Evolutionary conservation across 2,113 vertebrate genomes (phyloP).

Genomic region (Entomyzon cyanotis): DNA sequence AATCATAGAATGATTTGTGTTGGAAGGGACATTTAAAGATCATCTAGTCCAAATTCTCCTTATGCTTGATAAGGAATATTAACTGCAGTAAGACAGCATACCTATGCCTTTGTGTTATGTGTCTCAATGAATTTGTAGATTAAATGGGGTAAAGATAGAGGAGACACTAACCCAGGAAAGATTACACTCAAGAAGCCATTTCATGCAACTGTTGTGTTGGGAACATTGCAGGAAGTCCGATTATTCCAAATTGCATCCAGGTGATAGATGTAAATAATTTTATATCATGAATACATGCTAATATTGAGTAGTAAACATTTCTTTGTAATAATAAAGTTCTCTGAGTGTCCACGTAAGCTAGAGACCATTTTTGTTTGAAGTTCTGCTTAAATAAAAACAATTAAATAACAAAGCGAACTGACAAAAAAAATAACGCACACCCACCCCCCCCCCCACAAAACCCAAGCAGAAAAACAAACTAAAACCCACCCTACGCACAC

Average conservation of each 20-base stretch:
- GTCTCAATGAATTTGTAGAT: background rate
- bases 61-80: background rate
- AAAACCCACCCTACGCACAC: background rate
- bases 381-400: background rate
- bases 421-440: background rate
- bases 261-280: background rate
- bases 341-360: background rate
- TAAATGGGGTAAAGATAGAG: background rate
- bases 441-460: fast-evolving
- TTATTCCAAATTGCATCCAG: background rate
- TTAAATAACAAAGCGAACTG: background rate
- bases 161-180: background rate
- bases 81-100: background rate
- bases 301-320: background rate
- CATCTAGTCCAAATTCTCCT: background rate
- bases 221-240: background rate
- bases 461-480: background rate
- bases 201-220: background rate
- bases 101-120: background rate
- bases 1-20: background rate
- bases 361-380: background rate
- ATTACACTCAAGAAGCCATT: background rate
- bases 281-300: background rate
- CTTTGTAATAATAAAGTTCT: background rate
- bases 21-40: background rate